A percentile compares a stretch with the other conserved stretches of the same genome.
Evolutionary conservation across 2,797 vertebrate genomes (phyloP).

Genomic region (Acridotheres tristis): DNA sequence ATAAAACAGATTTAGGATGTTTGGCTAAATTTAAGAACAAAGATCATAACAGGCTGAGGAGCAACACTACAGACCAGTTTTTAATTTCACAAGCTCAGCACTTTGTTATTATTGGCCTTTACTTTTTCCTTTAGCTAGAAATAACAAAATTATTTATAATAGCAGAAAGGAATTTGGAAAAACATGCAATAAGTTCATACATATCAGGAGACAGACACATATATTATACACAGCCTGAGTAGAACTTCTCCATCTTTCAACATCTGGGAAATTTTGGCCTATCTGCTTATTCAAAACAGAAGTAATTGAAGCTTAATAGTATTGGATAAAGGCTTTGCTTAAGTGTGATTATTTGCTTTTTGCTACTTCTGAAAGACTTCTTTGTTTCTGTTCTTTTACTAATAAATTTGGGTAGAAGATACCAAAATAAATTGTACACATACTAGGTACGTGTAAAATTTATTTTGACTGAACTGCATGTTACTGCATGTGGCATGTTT

Average conservation of each 20-base stretch:
- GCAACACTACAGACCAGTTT: neutral
- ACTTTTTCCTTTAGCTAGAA: conserved; percentile 18
- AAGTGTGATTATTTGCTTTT: conserved; percentile 17
- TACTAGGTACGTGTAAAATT: neutral
- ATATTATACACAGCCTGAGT: neutral
- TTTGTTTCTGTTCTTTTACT: conserved; percentile 39
- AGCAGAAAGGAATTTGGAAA: conserved; percentile 40
- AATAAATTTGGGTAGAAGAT: neutral
- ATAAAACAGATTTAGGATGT: neutral
- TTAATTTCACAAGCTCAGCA: neutral
- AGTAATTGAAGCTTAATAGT: neutral
- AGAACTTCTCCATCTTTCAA: conserved; percentile 23
- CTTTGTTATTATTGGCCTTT: conserved; percentile 9
- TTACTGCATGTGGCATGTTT: neutral
- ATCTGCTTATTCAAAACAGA: neutral
- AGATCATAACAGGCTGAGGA: neutral
- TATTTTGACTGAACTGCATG: neutral
- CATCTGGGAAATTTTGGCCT: neutral
- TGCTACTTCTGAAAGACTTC: conserved; percentile 7
- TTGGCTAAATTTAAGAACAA: neutral
- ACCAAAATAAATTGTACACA: neutral
- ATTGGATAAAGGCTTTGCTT: neutral
- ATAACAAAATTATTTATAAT: conserved; percentile 47
- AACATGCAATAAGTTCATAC: neutral
- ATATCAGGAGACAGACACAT: neutral